These are phyloP conservation scores for Melanchra persicariae DNA, from an alignment of 2,888 invertebrate genomes.

Conservation along the genomic window DNA sequence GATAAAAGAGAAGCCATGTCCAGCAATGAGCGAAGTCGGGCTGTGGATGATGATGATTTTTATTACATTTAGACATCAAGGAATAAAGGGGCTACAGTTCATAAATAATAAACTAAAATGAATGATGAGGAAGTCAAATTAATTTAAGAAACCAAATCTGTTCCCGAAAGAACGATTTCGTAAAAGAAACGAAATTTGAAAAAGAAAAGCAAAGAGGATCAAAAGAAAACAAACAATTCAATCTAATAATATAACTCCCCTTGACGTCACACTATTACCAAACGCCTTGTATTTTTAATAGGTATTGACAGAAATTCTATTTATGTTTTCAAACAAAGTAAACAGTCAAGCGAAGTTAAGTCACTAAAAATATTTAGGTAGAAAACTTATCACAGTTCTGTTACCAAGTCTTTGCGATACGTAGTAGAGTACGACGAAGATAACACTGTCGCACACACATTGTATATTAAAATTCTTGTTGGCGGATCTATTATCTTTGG, in stretches of 20 bases:
- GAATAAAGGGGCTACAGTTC: no score
- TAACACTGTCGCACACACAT: constrained; percentile 47
- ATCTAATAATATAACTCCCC: constrained; percentile 2
- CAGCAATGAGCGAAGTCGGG: no score
- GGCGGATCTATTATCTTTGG: constrained; percentile 51
- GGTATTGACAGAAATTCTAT: constrained; percentile 28
- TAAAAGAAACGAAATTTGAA: not conserved
- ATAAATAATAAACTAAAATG: no score
- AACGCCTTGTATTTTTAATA: constrained; percentile 19
- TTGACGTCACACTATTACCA: constrained; percentile 30
- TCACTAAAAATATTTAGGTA: constrained; percentile 7
- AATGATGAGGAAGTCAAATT: no score
- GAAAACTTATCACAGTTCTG: constrained; percentile 18
- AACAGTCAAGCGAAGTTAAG: not conserved
- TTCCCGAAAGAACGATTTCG: not conserved
- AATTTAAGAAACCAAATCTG: not conserved
- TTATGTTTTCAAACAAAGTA: not conserved
- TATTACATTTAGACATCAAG: no score
- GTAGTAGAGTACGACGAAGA: constrained; percentile 28
- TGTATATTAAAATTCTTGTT: constrained; percentile 35
- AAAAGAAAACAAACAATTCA: not conserved
- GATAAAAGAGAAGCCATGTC: not conserved
- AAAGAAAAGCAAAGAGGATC: not conserved
- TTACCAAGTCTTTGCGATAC: constrained; percentile 26
- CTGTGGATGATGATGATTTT: no score